Base-by-base conservation (phyloP, 2,113 vertebrate species). In the Cyrtonyx montezumae region DNA sequence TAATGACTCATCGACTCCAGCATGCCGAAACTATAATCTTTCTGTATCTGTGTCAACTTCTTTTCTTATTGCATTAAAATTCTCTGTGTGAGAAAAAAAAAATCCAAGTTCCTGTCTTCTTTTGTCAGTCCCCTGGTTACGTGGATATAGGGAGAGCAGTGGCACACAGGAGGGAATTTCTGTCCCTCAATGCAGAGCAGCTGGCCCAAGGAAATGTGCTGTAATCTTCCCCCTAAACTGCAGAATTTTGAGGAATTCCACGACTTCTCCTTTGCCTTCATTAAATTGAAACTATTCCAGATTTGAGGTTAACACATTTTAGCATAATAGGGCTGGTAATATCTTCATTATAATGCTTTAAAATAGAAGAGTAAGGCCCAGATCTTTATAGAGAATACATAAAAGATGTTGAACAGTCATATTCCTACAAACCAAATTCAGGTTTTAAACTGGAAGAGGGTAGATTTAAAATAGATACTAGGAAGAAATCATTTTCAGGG, bases 21-120 rank as follows among this genome's bases (percentile, higher is more conserved):
- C 32, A 73, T 62, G 75, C 63, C 46, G 28, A 87, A 74, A 88
- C 69, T 87, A 70, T 68, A 63, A 92, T 88, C 78, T 92, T 43
- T 84, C 87, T 80, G 26, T 92, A 18, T 40, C 84, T 88, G 25
- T 95, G 56, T 66, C 73, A 75, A 26, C 46, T 81, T 25, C 28
- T 92, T 81, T 59, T 84, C 87, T 93, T 65, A 5, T 1, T 81
- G 65, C 73, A 92, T 71, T 95, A 95, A 96, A 93, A 7, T 6
- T 40, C 56, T 45, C 91, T 75, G 69, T 77, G 62, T 78, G 2
- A 30, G n/a, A 83, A 91, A 78, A 79, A 45, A 37, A 42, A 43
- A 49, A 25, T 2, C 11, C 16, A 7, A 26, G 17, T 37, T 67
- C 16, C 13, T 4, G 34, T 68, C 26, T 26, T 74, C 30, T 83